Evolutionary conservation across 2,797 vertebrate species (phyloP), one percentile per base, ranked within the genome.

Genomic region (Spea hammondii): DNA sequence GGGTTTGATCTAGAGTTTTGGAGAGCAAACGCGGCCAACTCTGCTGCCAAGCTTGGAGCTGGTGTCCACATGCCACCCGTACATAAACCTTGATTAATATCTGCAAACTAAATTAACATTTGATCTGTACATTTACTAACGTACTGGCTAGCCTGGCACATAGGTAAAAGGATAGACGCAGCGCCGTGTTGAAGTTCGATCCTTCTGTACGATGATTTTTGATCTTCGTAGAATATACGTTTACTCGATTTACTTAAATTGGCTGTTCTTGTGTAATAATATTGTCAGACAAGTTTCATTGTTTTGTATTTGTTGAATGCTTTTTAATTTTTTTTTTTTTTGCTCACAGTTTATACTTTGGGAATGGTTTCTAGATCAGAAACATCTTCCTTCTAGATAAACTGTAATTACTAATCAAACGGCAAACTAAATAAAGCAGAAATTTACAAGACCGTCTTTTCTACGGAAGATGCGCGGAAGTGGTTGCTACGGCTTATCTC

Each of bases 391-490:
- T 57, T 11, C 6, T 62, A 62, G 59, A 62, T 62, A 62, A 62
- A 62, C 14, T 9, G 14, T 62, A 32, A 62, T 62, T 62, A 62
- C 59, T 62, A 62, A 62, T 62, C 59, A 62, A 62, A 62, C n/a
- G 12, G 59, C n/a, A 5, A 6, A 5, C 59, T 14, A 62, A 32
- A 62, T 32, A 14, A 5, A 62, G 12, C 14, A 9, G n/a, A 32
- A 12, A 57, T 32, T 32, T 32, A 32, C 32, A 32, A 32, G 32
- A 32, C 32, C 32, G 32, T 32, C 2, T 32, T 32, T 32, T 32
- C 32, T 32, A 32, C 32, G 32, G 12, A 13, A 57, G 55, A 13
- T 13, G 8, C 55, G n/a, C 55, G 12, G 10, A 11, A 6, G 14
- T 1, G 59, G 6, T 8, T n/a, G n/a, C 14, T 62, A 17, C 12